Conservation (phyloP, 2,797 vertebrate species). For the Falco berigora region DNA sequence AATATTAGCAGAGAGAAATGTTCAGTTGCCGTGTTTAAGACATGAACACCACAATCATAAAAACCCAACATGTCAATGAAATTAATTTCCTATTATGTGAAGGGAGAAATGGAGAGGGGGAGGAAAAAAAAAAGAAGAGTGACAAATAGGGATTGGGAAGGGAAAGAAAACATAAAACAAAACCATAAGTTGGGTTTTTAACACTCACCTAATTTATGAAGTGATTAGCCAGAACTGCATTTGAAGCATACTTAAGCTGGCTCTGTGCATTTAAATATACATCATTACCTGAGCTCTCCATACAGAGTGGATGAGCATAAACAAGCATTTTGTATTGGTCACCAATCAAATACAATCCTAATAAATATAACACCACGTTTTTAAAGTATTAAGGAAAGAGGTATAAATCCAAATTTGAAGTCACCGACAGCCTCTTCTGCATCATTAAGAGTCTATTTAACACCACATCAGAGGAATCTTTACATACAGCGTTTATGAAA, state of each 20-base stretch:
- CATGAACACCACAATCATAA: constrained; percentile 28
- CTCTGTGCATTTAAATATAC: constrained; percentile 47
- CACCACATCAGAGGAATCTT: neutral
- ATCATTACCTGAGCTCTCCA: constrained; percentile 33
- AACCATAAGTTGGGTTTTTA: constrained; percentile 17
- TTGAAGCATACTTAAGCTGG: constrained; percentile 54
- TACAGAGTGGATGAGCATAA: neutral
- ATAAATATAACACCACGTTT: neutral
- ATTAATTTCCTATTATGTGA: neutral
- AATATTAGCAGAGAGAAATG: constrained; percentile 15
- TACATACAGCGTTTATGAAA: neutral
- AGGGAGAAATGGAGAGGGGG: neutral
- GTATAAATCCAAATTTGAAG: neutral
- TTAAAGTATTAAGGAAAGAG: neutral
- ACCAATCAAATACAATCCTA: neutral
- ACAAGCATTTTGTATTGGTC: neutral
- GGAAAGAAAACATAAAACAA: constrained; percentile 3
- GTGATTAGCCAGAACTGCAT: constrained; percentile 53
- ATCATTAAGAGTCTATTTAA: neutral
- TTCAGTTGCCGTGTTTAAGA: neutral
- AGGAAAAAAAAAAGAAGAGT: neutral
- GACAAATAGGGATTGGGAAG: neutral
- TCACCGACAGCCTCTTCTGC: neutral
- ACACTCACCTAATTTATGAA: constrained; percentile 62
- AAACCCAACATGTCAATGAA: constrained; percentile 24